Base-by-base conservation (phyloP, 2,888 invertebrate genomes). In the Callyntrura sp. region DNA sequence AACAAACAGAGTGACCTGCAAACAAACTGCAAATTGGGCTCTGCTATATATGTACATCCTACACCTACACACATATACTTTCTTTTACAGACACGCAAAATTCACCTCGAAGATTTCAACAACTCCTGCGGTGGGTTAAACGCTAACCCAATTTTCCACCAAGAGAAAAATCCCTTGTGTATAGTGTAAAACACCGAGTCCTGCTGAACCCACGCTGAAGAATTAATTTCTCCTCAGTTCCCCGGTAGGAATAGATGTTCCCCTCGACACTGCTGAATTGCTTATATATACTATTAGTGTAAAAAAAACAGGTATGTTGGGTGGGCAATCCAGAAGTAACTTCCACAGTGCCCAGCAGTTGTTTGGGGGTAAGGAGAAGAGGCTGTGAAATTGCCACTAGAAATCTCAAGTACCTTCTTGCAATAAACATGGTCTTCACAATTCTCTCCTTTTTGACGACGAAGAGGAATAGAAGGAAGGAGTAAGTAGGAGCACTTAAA, bases 301-400 rank as follows among this genome's bases (percentile, higher is more conserved):
- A 55, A n/a, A n/a, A n/a, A n/a, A n/a, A n/a, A n/a, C n/a, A 14
- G 12, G 14, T 9, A 8, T 9, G 14, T 9, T 11, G 11, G 12
- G 14, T 12, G 55, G 55, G 14, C 55, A 3, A 55, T 8, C 12
- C 55, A 55, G 2, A 11, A 55, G 14, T 8, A 45, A 8, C 45
- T 45, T 45, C 5, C 11, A 45, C 11, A 11, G 8, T 45, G 5
- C 11, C 45, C 45, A 45, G 45, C 45, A 20, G 14, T 20, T 48
- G 48, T 20, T 76, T 76, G n/a, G 35, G n/a, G 28, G n/a, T 43
- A 84, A 65, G 70, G 68, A 81, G 57, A 79, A 68, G 81, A 70
- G 81, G 81, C 81, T 87, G 70, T 55, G 81, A 81, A 87, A 87
- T 87, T 87, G 87, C 87, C 81, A 81, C 87, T 87, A 81, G 87